A percentile compares a stretch with the other conserved stretches of the same genome.
phyloP scores from a whole-genome alignment of 2,888 invertebrate genomes.

The Anticlea derivata region DNA sequence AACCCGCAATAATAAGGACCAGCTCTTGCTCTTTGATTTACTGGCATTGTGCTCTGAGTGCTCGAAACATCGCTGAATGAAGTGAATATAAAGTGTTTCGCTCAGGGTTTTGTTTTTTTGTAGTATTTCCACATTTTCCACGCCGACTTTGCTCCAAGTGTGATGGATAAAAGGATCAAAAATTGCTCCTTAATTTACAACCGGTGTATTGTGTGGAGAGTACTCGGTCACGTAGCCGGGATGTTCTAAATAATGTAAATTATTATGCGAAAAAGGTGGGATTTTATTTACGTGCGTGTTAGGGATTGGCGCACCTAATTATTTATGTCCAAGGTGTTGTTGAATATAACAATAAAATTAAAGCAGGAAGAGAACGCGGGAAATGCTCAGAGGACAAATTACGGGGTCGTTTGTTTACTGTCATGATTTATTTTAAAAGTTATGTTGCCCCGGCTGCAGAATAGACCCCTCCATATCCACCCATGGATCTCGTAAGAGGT shows the following conservation, averaged over 20 bases:
- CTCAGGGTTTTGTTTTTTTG: neutral
- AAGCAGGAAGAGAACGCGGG: neutral
- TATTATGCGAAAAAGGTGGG: slow-evolving; percentile 5
- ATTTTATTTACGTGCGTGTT: slow-evolving; percentile 1
- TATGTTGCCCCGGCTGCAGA: no score
- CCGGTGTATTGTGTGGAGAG: neutral
- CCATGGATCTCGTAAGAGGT: no score
- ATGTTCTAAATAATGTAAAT: slow-evolving; percentile 14
- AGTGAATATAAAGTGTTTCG: slow-evolving; percentile 1
- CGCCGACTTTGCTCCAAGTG: neutral
- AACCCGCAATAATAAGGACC: slow-evolving; percentile 2
- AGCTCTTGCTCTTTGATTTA: slow-evolving; percentile 13
- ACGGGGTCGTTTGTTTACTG: no score
- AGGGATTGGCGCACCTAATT: neutral
- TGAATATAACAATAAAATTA: slow-evolving; percentile 1
- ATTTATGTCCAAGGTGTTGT: neutral
- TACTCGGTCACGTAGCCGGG: neutral
- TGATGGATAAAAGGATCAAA: neutral
- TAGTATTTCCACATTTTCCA: neutral
- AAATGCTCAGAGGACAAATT: neutral
- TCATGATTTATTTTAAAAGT: neutral
- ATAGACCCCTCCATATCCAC: no score
- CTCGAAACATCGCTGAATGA: slow-evolving; percentile 1
- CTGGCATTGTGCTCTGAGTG: slow-evolving; percentile 1
- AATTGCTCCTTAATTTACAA: neutral